A percentile compares a stretch with the other conserved stretches of the same genome.
phyloP scores from a whole-genome alignment of 2,113 vertebrate species.

The Pedionomus torquatus region DNA sequence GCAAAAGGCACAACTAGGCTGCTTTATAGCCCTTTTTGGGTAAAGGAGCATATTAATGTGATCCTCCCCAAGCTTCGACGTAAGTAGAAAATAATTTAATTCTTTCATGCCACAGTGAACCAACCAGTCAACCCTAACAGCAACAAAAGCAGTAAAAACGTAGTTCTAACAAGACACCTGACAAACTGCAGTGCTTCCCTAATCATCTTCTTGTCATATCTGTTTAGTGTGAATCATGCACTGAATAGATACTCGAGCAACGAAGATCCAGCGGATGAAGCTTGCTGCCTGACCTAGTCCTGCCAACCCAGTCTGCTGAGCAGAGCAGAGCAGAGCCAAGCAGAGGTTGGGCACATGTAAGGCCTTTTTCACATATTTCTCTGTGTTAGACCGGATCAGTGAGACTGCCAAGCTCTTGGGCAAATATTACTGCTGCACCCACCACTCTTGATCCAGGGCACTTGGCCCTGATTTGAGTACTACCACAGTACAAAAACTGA shows the following conservation, averaged over 20 bases:
- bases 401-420: not conserved
- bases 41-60: conserved; percentile 21
- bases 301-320: not conserved
- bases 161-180: conserved; percentile 52
- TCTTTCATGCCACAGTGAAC: not conserved
- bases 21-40: conserved; percentile 1
- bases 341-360: rapidly evolving
- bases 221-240: conserved; percentile 22
- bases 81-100: conserved; percentile 56
- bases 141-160: not conserved
- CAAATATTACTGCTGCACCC: not conserved
- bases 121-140: conserved; percentile 9
- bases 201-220: conserved; percentile 53
- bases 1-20: not conserved
- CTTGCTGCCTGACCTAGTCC: not conserved
- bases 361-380: not conserved
- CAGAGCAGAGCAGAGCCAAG: not conserved
- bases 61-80: not conserved
- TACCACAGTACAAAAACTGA: not conserved
- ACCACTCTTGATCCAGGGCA: not conserved
- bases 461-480: not conserved
- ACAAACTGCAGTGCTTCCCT: conserved; percentile 53
- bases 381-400: not conserved
- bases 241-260: not conserved
- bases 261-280: not conserved